These are phyloP conservation scores for Acheta domesticus DNA, from an alignment of 2,888 invertebrate species.

Conservation along the genomic window DNA sequence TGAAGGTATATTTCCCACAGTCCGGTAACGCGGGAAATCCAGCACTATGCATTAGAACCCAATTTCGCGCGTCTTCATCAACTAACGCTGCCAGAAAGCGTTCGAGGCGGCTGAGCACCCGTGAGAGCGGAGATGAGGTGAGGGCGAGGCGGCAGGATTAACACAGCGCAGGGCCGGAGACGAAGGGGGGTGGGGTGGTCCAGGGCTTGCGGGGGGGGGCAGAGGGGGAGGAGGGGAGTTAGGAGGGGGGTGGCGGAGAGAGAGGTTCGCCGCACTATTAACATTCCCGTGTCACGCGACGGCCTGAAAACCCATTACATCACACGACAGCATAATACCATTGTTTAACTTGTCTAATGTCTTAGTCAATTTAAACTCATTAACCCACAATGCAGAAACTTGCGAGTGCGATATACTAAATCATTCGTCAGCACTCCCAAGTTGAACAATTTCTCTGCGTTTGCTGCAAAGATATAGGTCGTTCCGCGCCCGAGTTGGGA, in stretches of 20 bases:
- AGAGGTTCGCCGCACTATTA: not conserved
- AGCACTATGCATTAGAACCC: too few species aligned
- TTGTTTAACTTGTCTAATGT: constrained; percentile 18
- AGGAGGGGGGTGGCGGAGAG: not conserved
- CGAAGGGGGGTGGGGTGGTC: not conserved
- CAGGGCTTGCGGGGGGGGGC: not conserved
- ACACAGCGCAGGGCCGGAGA: not conserved
- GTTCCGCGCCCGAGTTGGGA: too few species aligned
- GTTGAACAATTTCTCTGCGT: not conserved
- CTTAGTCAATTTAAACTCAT: not conserved
- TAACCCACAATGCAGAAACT: not conserved
- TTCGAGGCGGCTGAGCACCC: too few species aligned
- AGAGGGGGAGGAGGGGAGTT: not conserved
- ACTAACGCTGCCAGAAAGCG: too few species aligned
- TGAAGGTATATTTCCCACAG: too few species aligned
- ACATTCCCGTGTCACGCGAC: constrained; percentile 9
- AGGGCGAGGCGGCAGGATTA: not conserved
- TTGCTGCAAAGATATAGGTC: too few species aligned
- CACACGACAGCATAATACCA: constrained; percentile 18
- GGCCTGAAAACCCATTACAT: not conserved
- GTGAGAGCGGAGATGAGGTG: not conserved
- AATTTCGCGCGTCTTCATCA: too few species aligned
- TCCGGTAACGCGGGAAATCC: too few species aligned
- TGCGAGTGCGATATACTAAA: not conserved
- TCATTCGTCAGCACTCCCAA: constrained; percentile 5